Evolutionary conservation across 2,113 vertebrate species (phyloP).

Genomic region (Pelusios castaneus): DNA sequence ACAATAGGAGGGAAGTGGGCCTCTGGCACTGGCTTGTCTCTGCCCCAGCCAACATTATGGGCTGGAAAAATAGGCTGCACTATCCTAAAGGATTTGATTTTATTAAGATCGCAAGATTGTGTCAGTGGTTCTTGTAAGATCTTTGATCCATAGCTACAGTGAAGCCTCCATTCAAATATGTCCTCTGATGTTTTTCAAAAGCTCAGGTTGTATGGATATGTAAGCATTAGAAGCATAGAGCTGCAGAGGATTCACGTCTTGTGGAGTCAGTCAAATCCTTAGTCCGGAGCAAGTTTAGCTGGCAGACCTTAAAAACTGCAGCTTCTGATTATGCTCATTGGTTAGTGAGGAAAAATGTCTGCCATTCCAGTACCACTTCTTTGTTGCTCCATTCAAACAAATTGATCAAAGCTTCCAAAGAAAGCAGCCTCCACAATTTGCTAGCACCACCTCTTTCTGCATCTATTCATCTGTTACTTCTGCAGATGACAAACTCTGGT

Average conservation of each 20-base stretch:
- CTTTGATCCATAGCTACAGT: neutral
- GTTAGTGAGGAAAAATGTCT: neutral
- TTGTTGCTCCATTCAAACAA: neutral
- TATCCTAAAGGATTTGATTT: neutral
- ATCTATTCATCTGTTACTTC: neutral
- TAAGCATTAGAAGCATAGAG: neutral
- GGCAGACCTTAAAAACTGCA: neutral
- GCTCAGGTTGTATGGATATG: neutral
- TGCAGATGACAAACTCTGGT: neutral
- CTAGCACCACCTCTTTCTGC: neutral
- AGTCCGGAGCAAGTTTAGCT: neutral
- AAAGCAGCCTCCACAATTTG: neutral
- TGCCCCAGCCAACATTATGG: neutral
- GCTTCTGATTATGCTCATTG: neutral
- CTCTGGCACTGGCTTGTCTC: neutral
- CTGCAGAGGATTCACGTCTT: neutral
- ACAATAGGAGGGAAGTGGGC: neutral
- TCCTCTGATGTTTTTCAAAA: neutral
- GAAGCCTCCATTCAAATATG: neutral
- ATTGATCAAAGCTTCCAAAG: neutral
- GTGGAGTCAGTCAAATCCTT: neutral
- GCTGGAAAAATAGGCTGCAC: neutral
- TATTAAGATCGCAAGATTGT: neutral
- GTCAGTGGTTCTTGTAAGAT: neutral
- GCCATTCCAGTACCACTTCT: neutral